Evolutionary conservation across 1,140 invertebrate genomes (phyloP).

Genomic region (Harpegnathos saltator): DNA sequence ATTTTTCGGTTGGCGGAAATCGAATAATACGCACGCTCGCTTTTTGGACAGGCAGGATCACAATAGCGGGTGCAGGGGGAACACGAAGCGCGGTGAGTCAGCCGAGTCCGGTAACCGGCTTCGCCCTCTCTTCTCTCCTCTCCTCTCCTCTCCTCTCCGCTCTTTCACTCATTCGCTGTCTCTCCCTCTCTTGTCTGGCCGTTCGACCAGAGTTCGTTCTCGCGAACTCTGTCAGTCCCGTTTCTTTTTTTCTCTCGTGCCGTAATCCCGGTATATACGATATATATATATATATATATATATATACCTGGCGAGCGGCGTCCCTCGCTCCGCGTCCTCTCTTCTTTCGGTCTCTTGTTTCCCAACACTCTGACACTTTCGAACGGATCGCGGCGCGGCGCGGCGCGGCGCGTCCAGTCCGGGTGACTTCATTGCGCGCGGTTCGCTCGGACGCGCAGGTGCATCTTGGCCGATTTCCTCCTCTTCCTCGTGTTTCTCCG

Average conservation of each 20-base stretch:
- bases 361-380: conserved; percentile 69
- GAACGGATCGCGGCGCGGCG: conserved; percentile 54
- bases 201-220: neutral
- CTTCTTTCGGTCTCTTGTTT: conserved; percentile 53
- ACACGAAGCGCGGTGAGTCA: conserved; percentile 66
- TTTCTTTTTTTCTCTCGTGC: conserved; percentile 35
- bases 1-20: neutral
- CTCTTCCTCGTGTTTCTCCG: neutral
- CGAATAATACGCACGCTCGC: conserved; percentile 10
- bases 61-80: conserved; percentile 58
- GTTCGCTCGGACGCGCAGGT: conserved; percentile 44
- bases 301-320: neutral
- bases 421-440: conserved; percentile 60
- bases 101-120: conserved; percentile 67
- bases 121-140: conserved; percentile 60
- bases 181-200: neutral
- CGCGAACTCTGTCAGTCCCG: conserved; percentile 24
- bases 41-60: conserved; percentile 61
- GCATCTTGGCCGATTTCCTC: neutral
- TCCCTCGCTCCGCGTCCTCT: conserved; percentile 23
- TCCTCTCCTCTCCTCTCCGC: conserved; percentile 9
- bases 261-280: conserved; percentile 33
- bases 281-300: no score
- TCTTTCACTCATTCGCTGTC: conserved; percentile 4
- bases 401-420: conserved; percentile 31